These are phyloP conservation scores for Drosophila auraria DNA, from an alignment of 1,140 invertebrate species.

Conservation along the genomic window DNA sequence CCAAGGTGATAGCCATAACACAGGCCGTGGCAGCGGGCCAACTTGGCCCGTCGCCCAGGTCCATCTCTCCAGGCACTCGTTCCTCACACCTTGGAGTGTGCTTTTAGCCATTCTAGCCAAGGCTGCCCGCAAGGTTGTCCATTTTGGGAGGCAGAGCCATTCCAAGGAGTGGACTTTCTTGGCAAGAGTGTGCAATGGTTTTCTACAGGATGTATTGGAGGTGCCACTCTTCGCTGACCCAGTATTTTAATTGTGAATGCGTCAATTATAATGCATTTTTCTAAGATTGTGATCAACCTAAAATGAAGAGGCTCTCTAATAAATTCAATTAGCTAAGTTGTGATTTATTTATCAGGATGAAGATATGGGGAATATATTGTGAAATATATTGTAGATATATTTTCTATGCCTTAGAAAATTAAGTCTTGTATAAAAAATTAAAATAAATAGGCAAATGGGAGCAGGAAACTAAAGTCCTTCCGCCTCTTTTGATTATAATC, in stretches of 20 bases:
- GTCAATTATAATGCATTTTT: conserved; percentile 14
- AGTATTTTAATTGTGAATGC: conserved; percentile 17
- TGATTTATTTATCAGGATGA: background rate
- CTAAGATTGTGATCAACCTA: background rate
- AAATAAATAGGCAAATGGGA: too few species aligned
- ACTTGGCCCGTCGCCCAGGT: conserved; percentile 26
- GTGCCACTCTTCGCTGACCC: conserved; percentile 6
- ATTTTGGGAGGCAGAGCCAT: conserved; percentile 36
- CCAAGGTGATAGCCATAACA: conserved; percentile 63
- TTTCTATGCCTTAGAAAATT: too few species aligned
- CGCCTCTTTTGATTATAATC: too few species aligned
- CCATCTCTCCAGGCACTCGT: conserved; percentile 38
- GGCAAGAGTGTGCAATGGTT: conserved; percentile 4
- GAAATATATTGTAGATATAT: too few species aligned
- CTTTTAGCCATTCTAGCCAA: conserved; percentile 26
- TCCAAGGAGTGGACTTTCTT: conserved; percentile 22
- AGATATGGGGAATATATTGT: too few species aligned
- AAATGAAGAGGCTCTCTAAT: background rate
- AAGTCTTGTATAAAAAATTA: too few species aligned
- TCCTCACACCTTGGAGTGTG: conserved; percentile 11
- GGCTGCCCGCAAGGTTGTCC: conserved; percentile 42
- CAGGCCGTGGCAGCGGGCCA: conserved; percentile 35
- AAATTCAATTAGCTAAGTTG: background rate
- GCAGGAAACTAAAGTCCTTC: too few species aligned
- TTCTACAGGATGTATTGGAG: conserved; percentile 32